These are phyloP conservation scores for Eudemis profundana DNA, from an alignment of 2,888 invertebrate species.

Conservation along the genomic window DNA sequence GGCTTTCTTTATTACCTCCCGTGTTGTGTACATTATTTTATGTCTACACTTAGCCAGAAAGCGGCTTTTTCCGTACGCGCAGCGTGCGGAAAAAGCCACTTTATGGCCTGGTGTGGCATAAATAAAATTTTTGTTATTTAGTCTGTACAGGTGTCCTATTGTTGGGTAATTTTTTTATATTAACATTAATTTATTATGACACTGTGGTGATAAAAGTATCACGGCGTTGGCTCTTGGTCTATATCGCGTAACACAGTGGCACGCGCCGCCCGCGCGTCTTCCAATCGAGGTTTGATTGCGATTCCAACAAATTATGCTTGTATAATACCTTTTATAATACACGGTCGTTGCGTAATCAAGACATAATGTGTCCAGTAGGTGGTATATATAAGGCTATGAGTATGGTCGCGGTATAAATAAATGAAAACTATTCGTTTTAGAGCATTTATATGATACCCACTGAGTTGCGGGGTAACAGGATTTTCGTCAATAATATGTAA, in stretches of 20 bases:
- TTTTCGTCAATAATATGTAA: too few species aligned
- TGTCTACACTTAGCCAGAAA: too few species aligned
- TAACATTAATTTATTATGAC: not conserved
- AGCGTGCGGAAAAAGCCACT: too few species aligned
- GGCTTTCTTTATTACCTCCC: too few species aligned
- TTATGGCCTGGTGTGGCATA: too few species aligned
- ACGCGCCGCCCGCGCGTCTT: constrained; percentile 53
- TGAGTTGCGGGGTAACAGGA: too few species aligned
- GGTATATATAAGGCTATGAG: constrained; percentile 20
- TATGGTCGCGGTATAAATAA: not conserved
- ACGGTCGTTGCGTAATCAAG: constrained; percentile 32
- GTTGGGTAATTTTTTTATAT: too few species aligned
- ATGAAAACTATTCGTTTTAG: not conserved
- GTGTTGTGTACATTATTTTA: too few species aligned
- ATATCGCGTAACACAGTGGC: constrained; percentile 68
- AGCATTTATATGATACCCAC: not conserved
- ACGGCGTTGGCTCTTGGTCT: constrained; percentile 58
- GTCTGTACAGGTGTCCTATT: too few species aligned
- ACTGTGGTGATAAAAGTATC: too few species aligned
- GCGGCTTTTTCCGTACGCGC: too few species aligned
- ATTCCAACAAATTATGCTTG: constrained; percentile 55
- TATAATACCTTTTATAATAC: constrained; percentile 35
- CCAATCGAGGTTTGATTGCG: constrained; percentile 58
- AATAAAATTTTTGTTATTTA: too few species aligned
- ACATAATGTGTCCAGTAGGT: constrained; percentile 25